Conservation (phyloP, 1,140 invertebrate genomes). For the Sminthurinus signatus region DNA sequence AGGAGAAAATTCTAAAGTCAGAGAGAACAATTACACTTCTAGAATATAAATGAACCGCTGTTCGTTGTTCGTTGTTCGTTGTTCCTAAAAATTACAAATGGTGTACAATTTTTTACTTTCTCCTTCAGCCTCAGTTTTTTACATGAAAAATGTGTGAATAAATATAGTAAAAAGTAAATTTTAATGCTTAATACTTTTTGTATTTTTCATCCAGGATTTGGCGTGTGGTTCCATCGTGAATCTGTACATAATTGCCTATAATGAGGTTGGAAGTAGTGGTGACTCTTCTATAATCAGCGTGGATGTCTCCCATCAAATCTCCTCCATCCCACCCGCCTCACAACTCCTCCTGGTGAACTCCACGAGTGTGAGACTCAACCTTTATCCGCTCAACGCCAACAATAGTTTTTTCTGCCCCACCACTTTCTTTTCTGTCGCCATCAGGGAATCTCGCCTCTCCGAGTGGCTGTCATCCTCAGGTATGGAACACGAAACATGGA, state of each 20-base stretch:
- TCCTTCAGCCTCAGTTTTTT: too few species aligned
- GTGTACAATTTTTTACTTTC: too few species aligned
- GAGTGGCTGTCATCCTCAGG: slow-evolving; percentile 27
- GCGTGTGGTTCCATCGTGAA: slow-evolving; percentile 31
- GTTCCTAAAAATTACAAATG: too few species aligned
- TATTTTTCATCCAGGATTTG: slow-evolving; percentile 14
- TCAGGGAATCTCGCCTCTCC: slow-evolving; percentile 21
- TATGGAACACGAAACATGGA: too few species aligned
- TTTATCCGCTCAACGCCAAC: slow-evolving; percentile 31
- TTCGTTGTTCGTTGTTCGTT: too few species aligned
- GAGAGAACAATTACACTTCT: too few species aligned
- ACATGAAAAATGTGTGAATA: too few species aligned
- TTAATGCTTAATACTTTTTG: not conserved
- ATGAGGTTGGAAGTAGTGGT: slow-evolving; percentile 27
- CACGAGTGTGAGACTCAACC: slow-evolving; percentile 25
- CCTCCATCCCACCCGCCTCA: slow-evolving; percentile 17
- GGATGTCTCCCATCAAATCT: slow-evolving; percentile 24
- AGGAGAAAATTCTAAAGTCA: too few species aligned
- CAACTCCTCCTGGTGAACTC: slow-evolving; percentile 28
- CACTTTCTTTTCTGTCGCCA: slow-evolving; percentile 19
- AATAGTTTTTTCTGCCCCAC: slow-evolving; percentile 21
- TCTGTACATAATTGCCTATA: slow-evolving; percentile 35
- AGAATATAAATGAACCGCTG: too few species aligned
- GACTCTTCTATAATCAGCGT: slow-evolving; percentile 28
- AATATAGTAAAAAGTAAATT: too few species aligned